Base-by-base conservation (phyloP, 1,140 invertebrate species). In the Halesus radiatus region DNA sequence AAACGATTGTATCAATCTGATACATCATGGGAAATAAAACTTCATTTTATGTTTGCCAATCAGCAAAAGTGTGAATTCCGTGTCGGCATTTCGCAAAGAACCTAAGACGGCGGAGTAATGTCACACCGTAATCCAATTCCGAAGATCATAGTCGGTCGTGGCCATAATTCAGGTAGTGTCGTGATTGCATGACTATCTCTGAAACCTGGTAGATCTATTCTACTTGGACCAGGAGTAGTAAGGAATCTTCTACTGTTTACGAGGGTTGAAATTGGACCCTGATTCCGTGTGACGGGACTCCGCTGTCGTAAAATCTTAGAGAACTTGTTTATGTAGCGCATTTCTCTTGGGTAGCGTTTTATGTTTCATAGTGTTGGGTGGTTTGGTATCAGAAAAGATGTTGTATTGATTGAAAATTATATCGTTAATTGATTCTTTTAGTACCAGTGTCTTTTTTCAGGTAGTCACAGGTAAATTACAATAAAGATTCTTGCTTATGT, bases 181-280 rank as follows among this genome's bases (percentile, higher is more conserved):
- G 64, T 68, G 64, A 68, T 68, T 32, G 64, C 64, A 68, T 50
- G 64, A 68, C 26, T 32, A 16, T 23, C 1, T 6, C 8, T 13
- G 37, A 45, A 7, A 45, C 37, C 37, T 45, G 8, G 1, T 13
- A 7, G 37, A 45, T 45, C 37, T 45, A 45, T 45, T 45, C 8
- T 45, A 1, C 37, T 1, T 45, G 37, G 37, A 45, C 37, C 32
- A 7, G 32, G 32, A 32, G 32, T 32, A 32, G 32, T 32, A 54
- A 10, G 18, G n/a, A 22, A n/a, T n/a, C 54, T 56, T 56, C 20
- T 23, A 16, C 60, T 64, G 23, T 18, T 64, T 64, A 23, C 60
- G 23, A 29, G 23, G 23, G 15, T 1, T 45, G 64, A 18, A 68
- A 68, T 68, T 20, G 13, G 32, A 68, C 32, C 6, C 64, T 5